phyloP scores from a whole-genome alignment of 2,797 vertebrate species.

The Platalea minor region DNA sequence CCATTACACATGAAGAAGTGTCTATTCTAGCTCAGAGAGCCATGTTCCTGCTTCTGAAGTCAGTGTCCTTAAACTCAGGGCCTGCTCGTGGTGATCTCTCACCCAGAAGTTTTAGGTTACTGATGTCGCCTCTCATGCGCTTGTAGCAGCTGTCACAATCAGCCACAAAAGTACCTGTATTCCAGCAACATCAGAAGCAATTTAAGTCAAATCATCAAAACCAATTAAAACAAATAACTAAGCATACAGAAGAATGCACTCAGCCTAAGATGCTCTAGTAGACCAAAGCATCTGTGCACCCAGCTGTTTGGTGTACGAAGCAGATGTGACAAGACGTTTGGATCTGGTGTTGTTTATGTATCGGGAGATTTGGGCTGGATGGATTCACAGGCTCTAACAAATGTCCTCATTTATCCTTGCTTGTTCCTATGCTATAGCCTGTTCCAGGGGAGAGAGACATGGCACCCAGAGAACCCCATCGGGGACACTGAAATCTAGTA shows the following conservation, averaged over 20 bases:
- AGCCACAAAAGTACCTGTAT: not conserved
- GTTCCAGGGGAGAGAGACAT: not conserved
- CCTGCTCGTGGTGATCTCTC: not conserved
- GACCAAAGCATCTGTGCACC: conserved; percentile 59
- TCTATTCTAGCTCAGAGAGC: not conserved
- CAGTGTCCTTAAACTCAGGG: not conserved
- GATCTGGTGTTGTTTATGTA: conserved; percentile 29
- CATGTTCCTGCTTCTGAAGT: not conserved
- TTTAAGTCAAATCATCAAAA: conserved; percentile 23
- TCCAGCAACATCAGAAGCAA: not conserved
- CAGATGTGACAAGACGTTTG: conserved; percentile 64
- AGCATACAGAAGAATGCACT: conserved; percentile 23
- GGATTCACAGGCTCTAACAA: conserved; percentile 23
- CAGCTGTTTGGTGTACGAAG: conserved; percentile 49
- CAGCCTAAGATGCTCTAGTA: conserved; percentile 5
- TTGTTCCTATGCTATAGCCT: not conserved
- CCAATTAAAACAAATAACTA: conserved; percentile 50
- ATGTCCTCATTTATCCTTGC: conserved; percentile 19
- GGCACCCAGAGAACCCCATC: not conserved
- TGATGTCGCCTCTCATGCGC: not conserved
- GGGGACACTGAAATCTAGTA: not conserved
- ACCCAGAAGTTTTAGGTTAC: conserved; percentile 33
- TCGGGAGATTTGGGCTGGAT: not conserved
- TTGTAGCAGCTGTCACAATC: not conserved
- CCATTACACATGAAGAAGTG: not conserved